Evolutionary conservation across 2,113 vertebrate genomes (phyloP).

Genomic region (Lasiurus cinereus): DNA sequence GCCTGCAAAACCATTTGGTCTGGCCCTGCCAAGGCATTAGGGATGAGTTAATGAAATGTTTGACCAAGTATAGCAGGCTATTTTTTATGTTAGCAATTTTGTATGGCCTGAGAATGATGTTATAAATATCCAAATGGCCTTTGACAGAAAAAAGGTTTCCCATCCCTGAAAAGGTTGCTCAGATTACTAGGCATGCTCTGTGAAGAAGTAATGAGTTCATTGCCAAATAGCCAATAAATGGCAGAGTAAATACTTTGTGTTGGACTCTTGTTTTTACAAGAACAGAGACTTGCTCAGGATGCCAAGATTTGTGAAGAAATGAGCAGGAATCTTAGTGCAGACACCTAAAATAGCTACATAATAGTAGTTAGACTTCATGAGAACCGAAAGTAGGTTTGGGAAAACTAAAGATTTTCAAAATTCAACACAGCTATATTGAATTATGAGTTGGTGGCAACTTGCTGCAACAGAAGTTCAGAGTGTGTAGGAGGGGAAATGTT

Average conservation of each 20-base stretch:
- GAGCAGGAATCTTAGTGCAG: background rate
- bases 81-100: too few species aligned
- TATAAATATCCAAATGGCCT: too few species aligned
- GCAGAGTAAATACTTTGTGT: background rate
- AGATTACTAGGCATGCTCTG: background rate
- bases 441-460: background rate
- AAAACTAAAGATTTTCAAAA: background rate
- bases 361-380: background rate
- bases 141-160: too few species aligned
- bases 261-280: background rate
- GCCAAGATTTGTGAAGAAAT: conserved; percentile 3
- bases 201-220: background rate
- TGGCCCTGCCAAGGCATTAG: too few species aligned
- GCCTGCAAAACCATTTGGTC: too few species aligned
- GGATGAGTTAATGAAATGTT: too few species aligned
- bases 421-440: background rate
- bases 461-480: background rate
- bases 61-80: too few species aligned
- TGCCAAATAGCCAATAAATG: background rate
- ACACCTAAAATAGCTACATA: background rate
- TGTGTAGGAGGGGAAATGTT: background rate
- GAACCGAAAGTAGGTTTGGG: background rate
- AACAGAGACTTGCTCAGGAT: background rate
- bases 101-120: too few species aligned
- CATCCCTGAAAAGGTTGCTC: background rate